Conservation (phyloP, 2,888 invertebrate species). For the Helobdella robusta region DNA sequence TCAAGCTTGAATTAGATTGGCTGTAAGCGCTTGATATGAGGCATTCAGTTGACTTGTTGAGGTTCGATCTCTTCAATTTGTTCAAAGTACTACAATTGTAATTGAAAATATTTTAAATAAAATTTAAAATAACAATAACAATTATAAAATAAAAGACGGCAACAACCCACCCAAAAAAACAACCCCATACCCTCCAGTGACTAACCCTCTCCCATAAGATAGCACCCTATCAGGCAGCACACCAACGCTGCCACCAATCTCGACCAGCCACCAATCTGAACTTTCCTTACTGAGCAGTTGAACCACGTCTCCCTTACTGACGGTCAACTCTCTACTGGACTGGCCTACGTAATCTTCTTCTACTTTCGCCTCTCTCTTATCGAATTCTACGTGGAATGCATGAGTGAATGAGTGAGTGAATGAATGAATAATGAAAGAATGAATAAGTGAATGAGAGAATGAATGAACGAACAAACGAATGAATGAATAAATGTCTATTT, state of each 20-base stretch:
- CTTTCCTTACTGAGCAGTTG: constrained; percentile 68
- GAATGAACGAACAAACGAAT: too few species aligned
- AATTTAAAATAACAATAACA: background rate
- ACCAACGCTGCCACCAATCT: constrained; percentile 53
- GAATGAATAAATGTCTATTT: too few species aligned
- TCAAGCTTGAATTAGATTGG: constrained; percentile 14
- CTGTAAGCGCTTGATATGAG: constrained; percentile 1
- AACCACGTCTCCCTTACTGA: constrained; percentile 68
- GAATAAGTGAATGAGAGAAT: too few species aligned
- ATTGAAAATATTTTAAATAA: background rate
- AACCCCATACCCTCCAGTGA: background rate
- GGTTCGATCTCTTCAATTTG: too few species aligned
- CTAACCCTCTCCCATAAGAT: constrained; percentile 6
- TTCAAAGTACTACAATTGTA: background rate
- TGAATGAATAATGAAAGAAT: too few species aligned
- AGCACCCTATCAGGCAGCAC: constrained; percentile 63
- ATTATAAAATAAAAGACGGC: background rate
- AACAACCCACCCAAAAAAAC: background rate
- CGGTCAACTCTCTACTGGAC: constrained; percentile 65
- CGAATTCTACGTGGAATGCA: constrained; percentile 29
- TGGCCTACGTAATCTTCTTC: constrained; percentile 71
- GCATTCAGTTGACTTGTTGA: constrained; percentile 24
- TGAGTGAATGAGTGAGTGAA: too few species aligned
- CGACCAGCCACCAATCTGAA: constrained; percentile 73
- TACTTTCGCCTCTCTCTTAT: constrained; percentile 62